These are phyloP conservation scores for Anolis carolinensis DNA, from an alignment of 2,113 vertebrate genomes.

Conservation along the genomic window DNA sequence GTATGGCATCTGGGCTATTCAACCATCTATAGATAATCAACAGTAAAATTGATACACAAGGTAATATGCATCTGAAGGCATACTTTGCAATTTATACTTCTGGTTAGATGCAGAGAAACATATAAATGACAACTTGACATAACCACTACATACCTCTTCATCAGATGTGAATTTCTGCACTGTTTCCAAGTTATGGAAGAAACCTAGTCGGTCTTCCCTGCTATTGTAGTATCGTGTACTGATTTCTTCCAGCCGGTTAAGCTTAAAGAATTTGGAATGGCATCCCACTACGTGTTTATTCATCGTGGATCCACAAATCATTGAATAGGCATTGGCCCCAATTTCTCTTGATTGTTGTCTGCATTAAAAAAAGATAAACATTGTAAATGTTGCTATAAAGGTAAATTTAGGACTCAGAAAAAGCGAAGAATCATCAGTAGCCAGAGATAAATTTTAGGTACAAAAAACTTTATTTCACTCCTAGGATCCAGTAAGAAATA, in stretches of 20 bases:
- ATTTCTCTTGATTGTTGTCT: slow-evolving; percentile 68
- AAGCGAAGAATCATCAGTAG: neutral
- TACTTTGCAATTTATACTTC: neutral
- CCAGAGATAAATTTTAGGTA: too few relatives aligned
- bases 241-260: slow-evolving; percentile 81
- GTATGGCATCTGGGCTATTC: neutral
- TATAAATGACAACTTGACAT: neutral
- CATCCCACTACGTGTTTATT: slow-evolving; percentile 57
- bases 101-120: neutral
- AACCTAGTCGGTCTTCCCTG: slow-evolving; percentile 74
- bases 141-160: slow-evolving; percentile 11
- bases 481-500: neutral
- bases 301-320: slow-evolving; percentile 65
- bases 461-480: too few relatives aligned
- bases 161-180: slow-evolving; percentile 70
- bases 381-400: slow-evolving; percentile 19
- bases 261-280: slow-evolving; percentile 72
- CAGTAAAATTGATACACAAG: neutral
- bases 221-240: slow-evolving; percentile 72
- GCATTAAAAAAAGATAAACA: slow-evolving; percentile 40
- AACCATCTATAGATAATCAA: neutral
- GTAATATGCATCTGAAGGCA: too few relatives aligned
- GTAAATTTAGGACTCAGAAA: neutral
- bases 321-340: slow-evolving; percentile 42
- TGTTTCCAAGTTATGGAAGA: slow-evolving; percentile 83